These are phyloP conservation scores for Drosophila barbarae DNA, from an alignment of 2,888 invertebrate genomes.

Conservation along the genomic window DNA sequence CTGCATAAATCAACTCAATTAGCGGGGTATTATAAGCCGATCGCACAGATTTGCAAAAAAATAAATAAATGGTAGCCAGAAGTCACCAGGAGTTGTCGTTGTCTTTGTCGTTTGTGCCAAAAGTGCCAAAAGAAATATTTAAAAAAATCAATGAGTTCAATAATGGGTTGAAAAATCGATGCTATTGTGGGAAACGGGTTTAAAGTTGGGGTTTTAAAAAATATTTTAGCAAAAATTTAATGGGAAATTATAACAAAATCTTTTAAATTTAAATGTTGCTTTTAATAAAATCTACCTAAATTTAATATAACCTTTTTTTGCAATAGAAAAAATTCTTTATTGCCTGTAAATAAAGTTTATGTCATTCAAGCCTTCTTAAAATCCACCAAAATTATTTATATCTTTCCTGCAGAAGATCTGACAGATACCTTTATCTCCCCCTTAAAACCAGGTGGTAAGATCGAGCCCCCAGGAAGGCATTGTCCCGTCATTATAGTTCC, in stretches of 20 bases:
- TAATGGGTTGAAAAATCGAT: not conserved
- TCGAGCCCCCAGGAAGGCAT: constrained; percentile 38
- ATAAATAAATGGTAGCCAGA: constrained; percentile 26
- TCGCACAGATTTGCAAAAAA: constrained; percentile 19
- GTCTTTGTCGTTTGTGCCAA: constrained; percentile 9
- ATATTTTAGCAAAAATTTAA: not conserved
- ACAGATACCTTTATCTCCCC: not conserved
- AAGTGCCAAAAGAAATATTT: constrained; percentile 10
- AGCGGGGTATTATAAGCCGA: constrained; percentile 59
- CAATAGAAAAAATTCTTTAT: not conserved
- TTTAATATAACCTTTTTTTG: not conserved
- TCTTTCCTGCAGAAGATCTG: not conserved
- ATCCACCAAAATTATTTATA: not conserved
- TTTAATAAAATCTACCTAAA: not conserved
- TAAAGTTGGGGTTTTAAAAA: not conserved
- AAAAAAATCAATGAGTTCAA: constrained; percentile 10
- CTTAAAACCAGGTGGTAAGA: constrained; percentile 11
- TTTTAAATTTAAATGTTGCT: too few relatives aligned
- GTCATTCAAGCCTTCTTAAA: not conserved
- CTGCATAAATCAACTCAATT: constrained; percentile 74
- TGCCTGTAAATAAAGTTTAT: not conserved
- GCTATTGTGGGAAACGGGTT: not conserved
- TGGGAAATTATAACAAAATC: too few relatives aligned
- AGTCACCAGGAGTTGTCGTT: constrained; percentile 24
- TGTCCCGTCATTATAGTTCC: constrained; percentile 53